Conservation (phyloP, 2,888 invertebrate genomes). For the Rhagonycha fulva region DNA sequence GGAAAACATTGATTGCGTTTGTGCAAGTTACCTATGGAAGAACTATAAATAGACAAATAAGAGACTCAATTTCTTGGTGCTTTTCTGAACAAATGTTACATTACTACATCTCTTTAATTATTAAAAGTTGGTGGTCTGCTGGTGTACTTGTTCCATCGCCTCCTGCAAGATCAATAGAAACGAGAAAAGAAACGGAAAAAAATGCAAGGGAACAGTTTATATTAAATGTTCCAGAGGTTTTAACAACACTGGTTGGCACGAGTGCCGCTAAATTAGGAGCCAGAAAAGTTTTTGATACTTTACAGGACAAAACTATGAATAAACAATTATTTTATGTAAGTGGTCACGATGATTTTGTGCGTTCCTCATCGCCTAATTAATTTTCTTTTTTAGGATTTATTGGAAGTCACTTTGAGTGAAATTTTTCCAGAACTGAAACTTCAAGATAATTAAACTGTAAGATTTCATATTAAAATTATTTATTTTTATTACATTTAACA, state of each 20-base stretch:
- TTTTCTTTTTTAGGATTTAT: conserved; percentile 63
- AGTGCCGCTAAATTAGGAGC: conserved; percentile 84
- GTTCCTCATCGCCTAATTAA: conserved; percentile 7
- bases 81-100: conserved; percentile 91
- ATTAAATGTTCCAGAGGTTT: conserved; percentile 76
- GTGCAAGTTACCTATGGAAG: conserved; percentile 88
- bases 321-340: conserved; percentile 91
- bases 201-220: conserved; percentile 71
- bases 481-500: conserved; percentile 10
- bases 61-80: conserved; percentile 84
- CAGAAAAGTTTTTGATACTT: conserved; percentile 81
- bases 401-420: conserved; percentile 69
- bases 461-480: conserved; percentile 8
- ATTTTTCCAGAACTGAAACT: conserved; percentile 72
- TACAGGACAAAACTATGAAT: conserved; percentile 84
- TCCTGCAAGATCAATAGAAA: conserved; percentile 61
- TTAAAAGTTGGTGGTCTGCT: conserved; percentile 90
- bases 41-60: conserved; percentile 89
- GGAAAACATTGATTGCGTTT: conserved; percentile 86
- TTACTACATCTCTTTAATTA: conserved; percentile 80
- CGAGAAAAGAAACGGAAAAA: conserved; percentile 70
- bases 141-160: conserved; percentile 70
- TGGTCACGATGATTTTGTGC: conserved; percentile 34
- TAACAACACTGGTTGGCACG: conserved; percentile 83
- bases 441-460: conserved; percentile 28